Evolutionary conservation across 2,888 invertebrate genomes (phyloP), one percentile per base, ranked within the genome.

Genomic region (Osmoderma eremita): DNA sequence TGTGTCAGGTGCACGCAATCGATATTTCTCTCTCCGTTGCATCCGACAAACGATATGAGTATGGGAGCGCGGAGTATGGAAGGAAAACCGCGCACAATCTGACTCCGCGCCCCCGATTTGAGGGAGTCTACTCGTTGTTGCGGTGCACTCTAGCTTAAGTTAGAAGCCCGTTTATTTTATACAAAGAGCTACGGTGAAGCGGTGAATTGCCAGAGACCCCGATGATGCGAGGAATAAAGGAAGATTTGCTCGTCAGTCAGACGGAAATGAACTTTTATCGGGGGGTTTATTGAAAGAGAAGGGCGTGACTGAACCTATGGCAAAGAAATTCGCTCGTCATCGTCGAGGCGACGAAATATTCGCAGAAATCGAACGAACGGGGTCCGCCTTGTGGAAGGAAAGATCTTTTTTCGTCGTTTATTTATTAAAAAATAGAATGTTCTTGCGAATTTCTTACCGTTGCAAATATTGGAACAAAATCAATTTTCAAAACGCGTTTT

Each of bases 251-350:
- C 45, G 58, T 61, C 45, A 58, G 58, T 58, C 42, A 61, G 45
- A 45, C 24, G 45, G 58, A 45, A 61, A 45, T 61, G 58, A 61
- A 61, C 58, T 61, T 61, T 30, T 61, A 61, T 61, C 58, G 58
- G 22, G n/a, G 30, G 45, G 58, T 61, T 61, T 61, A 61, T 61
- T 45, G 58, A 45, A 61, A 45, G 22, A 30, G 45, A 45, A 45
- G 38, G 53, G 53, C 53, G 53, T 53, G 53, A 53, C 53, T 17
- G 53, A 20, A 1, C 12, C 10, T 30, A 20, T 48, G 12, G 45
- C 45, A 61, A 45, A 30, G 58, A 48, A 17, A 41, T 45, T 61
- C 45, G 58, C 5, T 12, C n/a, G 24, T 8, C 45, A n/a, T n/a
- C n/a, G n/a, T n/a, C n/a, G 56, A 13, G 5, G 56, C 41, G 39